Evolutionary conservation across 2,113 vertebrate genomes (phyloP), one percentile per base, ranked within the genome.

Genomic region (Eulemur rufifrons): DNA sequence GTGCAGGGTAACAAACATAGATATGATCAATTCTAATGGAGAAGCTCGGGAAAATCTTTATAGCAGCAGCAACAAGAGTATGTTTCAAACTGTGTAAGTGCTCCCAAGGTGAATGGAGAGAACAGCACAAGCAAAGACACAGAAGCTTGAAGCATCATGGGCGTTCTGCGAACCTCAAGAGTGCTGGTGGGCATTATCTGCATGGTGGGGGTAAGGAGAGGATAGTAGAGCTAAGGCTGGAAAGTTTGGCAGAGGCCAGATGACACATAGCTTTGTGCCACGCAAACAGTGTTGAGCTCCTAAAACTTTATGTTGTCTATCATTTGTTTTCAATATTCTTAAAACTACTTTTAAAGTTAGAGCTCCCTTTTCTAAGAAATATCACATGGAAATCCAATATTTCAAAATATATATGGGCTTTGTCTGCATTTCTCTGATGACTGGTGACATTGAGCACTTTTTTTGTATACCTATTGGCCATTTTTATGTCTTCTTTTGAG

Each of bases 291-390:
- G 47, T 37, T 73, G 34, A 76, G 23, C 56, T 77, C 25, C 1
- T 39, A 85, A 63, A 68, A 63, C 32, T 47, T 50, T 61, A 20
- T 29, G 13, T 32, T 69, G 25, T 56, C 61, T 86, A 20, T 45
- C 71, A 81, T 34, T 63, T 77, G 18, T 34, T 96, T 83, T 86
- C 34, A 25, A 54, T 89, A 66, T 74, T 80, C 87, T 94, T 13
- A 85, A 64, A 91, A 45, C 3, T 74, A 23, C 4, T 32, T 91
- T 52, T 81, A 89, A 68, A 63, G 52, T 47, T 61, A 8, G 29
- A 95, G 25, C 39, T 87, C 27, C 15, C 66, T 88, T 97, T 90
- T 50, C 45, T 77, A 83, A 80, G 68, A 95, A 93, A 83, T 71
- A 73, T 15, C 47, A 37, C 17, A 12, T 59, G 25, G n/a, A 82